These are phyloP conservation scores for Tapera naevia DNA, from an alignment of 2,797 vertebrate genomes.

Conservation along the genomic window DNA sequence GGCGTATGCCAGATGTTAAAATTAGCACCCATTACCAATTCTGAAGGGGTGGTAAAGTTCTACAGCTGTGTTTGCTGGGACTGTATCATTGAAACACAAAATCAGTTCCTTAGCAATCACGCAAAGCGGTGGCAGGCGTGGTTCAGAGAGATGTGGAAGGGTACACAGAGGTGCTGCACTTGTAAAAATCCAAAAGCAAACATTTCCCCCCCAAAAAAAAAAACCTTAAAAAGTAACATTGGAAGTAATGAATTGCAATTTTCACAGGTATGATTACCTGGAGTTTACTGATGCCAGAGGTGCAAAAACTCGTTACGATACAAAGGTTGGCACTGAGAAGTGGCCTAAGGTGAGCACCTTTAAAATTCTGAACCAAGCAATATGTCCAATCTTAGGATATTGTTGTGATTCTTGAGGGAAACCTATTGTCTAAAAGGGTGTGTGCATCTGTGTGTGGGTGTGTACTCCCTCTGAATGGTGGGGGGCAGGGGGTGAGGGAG, in stretches of 20 bases:
- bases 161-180: not conserved
- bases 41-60: not conserved
- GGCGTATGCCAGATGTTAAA: not conserved
- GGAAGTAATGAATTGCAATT: conserved; percentile 32
- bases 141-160: not conserved
- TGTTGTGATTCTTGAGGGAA: not conserved
- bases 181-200: not conserved
- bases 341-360: conserved; percentile 91
- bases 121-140: not conserved
- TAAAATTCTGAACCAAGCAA: not conserved
- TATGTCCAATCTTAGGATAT: not conserved
- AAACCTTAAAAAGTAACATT: not conserved
- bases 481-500: not conserved
- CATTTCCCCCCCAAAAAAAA: not conserved
- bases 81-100: not conserved
- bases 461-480: not conserved
- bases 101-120: not conserved
- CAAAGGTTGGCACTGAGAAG: conserved; percentile 95
- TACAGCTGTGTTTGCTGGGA: not conserved
- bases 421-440: not conserved
- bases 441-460: not conserved
- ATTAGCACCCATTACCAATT: not conserved
- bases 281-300: conserved; percentile 97
- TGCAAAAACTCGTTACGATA: conserved; percentile 96
- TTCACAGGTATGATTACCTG: conserved; percentile 93